These are phyloP conservation scores for Lypha dubia DNA, from an alignment of 2,888 invertebrate genomes.

Conservation along the genomic window DNA sequence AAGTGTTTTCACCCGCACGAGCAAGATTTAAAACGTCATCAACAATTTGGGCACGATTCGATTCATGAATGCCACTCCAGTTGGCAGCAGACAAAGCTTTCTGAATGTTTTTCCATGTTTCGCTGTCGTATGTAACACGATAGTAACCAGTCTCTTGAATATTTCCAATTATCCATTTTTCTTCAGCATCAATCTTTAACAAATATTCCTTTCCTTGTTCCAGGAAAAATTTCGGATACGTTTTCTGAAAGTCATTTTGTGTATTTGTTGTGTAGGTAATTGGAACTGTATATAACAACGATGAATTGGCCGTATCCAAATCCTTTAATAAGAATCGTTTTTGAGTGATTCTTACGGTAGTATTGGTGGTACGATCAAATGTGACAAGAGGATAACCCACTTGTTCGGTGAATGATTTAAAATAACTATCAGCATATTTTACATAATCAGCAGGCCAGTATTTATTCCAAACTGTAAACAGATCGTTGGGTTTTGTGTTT, in stretches of 20 bases:
- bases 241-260: constrained; percentile 75
- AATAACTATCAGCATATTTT: constrained; percentile 77
- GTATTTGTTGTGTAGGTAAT: constrained; percentile 79
- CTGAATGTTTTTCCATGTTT: constrained; percentile 85
- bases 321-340: constrained; percentile 80
- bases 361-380: constrained; percentile 80
- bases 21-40: constrained; percentile 92
- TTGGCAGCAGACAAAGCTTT: constrained; percentile 67
- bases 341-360: constrained; percentile 76
- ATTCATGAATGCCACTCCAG: constrained; percentile 85
- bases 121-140: constrained; percentile 88
- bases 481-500: background rate
- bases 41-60: constrained; percentile 91
- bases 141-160: constrained; percentile 84
- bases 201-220: background rate
- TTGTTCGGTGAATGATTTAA: constrained; percentile 87
- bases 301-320: constrained; percentile 73
- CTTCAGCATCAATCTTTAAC: constrained; percentile 1
- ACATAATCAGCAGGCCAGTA: constrained; percentile 77
- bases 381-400: constrained; percentile 87
- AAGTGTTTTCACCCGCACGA: constrained; percentile 86
- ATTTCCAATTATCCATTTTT: constrained; percentile 80
- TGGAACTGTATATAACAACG: constrained; percentile 78
- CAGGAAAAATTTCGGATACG: constrained; percentile 77
- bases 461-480: constrained; percentile 81